Evolutionary conservation across 2,888 invertebrate genomes (phyloP), one percentile per base, ranked within the genome.

Genomic region (Tenthredo amoena): DNA sequence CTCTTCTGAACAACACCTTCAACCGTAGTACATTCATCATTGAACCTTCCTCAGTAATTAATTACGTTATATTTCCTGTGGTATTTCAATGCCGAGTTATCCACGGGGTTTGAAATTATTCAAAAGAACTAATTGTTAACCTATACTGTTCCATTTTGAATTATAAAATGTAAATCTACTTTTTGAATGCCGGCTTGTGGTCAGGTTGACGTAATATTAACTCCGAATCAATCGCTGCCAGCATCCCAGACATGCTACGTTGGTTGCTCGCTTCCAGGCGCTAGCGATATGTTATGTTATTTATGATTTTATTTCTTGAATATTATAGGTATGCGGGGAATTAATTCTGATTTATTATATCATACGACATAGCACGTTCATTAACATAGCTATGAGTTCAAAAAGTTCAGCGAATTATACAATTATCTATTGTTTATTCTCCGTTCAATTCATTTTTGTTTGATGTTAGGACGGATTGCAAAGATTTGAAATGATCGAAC

Each of bases 1-100:
- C 68, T 83, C 83, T 81, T 83, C 68, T 26, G 34, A 77, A 55
- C 15, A 21, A 12, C 15, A 77, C 34, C 10, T 55, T 77, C 15
- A 21, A 77, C 12, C 77, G 50, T 55, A 77, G 34, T n/a, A 31
- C 31, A 55, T 77, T 77, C 77, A 77, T 77, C 47, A 43, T 31
- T 74, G 10, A 74, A 74, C 12, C 15, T 47, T 21, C 4, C 26
- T 43, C 12, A 43, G 15, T 74, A 18, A 18, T 18, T 68, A 68
- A 68, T 68, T 68, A 18, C 15, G 9, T 0, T 34, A 34, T 34
- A 68, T 68, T 15, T 68, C 68, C 26, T 31, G 68, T 5, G 7
- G 10, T 65, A 9, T 47, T 65, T 31, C 5, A 18, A 68, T 31
- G 5, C 12, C 6, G 5, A 68, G 3, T 68, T 26, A 10, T 62